Conservation (phyloP, 2,113 vertebrate genomes). For the Poecile atricapillus region DNA sequence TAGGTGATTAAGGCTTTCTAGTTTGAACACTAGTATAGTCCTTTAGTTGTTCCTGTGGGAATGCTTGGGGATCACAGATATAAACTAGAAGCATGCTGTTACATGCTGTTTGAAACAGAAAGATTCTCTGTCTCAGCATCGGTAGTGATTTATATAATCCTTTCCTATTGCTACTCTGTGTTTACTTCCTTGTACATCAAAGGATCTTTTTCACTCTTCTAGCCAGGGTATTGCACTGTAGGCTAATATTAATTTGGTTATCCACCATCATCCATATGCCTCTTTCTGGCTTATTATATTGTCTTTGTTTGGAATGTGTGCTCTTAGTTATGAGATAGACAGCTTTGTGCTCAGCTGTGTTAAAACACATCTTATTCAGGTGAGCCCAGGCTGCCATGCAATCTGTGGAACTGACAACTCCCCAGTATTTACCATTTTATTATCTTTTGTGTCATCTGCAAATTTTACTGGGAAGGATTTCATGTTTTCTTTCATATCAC, state of each 20-base stretch:
- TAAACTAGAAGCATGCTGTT: background rate
- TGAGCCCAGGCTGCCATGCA: conserved; percentile 10
- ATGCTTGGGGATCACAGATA: background rate
- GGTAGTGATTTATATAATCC: background rate
- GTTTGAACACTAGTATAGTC: background rate
- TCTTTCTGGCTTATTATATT: background rate
- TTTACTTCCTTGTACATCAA: background rate
- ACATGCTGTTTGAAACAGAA: background rate
- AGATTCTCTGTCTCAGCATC: background rate
- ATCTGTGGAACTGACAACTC: conserved; percentile 50
- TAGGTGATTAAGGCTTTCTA: background rate
- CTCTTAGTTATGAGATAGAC: conserved; percentile 31
- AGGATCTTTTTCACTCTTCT: background rate
- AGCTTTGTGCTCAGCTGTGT: conserved; percentile 42
- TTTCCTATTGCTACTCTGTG: background rate
- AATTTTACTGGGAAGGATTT: conserved; percentile 58
- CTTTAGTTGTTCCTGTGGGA: background rate
- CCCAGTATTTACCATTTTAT: conserved; percentile 43
- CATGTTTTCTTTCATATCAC: conserved; percentile 53
- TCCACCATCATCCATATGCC: background rate
- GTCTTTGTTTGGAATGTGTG: conserved; percentile 27
- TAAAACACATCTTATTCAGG: conserved; percentile 53
- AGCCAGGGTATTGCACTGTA: background rate
- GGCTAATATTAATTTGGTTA: conserved; percentile 39
- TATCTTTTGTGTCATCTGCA: conserved; percentile 62